Percentiles rank a stretch among this genome's conserved stretches.
Conservation (phyloP, 2,113 vertebrate genomes). For the Brachionichthys hirsutus region DNA sequence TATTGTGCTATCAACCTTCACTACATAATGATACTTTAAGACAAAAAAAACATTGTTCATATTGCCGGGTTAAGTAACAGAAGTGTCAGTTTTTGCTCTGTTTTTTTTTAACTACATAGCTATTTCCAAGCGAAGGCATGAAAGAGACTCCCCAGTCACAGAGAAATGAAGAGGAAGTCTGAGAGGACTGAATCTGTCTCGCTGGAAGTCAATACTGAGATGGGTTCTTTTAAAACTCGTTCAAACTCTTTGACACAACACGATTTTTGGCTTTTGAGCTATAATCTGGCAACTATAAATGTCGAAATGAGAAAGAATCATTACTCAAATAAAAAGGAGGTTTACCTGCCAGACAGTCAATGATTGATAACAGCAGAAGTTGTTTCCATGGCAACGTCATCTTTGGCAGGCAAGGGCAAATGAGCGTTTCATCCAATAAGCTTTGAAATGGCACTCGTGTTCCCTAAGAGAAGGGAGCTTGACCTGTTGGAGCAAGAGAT, state of each 20-base stretch:
- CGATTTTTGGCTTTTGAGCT: slow-evolving; percentile 43
- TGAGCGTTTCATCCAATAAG: slow-evolving; percentile 78
- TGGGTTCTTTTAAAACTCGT: slow-evolving; percentile 49
- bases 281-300: slow-evolving; percentile 53
- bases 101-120: neutral
- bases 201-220: slow-evolving; percentile 60
- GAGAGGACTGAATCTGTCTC: slow-evolving; percentile 31
- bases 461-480: slow-evolving; percentile 71
- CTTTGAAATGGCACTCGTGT: slow-evolving; percentile 68
- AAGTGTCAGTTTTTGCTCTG: slow-evolving; percentile 2
- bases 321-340: slow-evolving; percentile 55
- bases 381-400: slow-evolving; percentile 93
- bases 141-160: slow-evolving; percentile 18
- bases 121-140: neutral
- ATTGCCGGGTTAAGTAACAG: neutral
- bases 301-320: slow-evolving; percentile 61
- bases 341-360: slow-evolving; percentile 90
- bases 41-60: neutral
- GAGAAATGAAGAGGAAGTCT: slow-evolving; percentile 29
- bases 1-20: neutral
- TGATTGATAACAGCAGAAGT: slow-evolving; percentile 85
- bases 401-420: slow-evolving; percentile 81
- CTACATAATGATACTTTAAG: neutral
- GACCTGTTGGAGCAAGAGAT: slow-evolving; percentile 79
- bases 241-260: slow-evolving; percentile 49